Conservation (phyloP, 1,140 invertebrate species). For the Drosophila fuyamai region DNA sequence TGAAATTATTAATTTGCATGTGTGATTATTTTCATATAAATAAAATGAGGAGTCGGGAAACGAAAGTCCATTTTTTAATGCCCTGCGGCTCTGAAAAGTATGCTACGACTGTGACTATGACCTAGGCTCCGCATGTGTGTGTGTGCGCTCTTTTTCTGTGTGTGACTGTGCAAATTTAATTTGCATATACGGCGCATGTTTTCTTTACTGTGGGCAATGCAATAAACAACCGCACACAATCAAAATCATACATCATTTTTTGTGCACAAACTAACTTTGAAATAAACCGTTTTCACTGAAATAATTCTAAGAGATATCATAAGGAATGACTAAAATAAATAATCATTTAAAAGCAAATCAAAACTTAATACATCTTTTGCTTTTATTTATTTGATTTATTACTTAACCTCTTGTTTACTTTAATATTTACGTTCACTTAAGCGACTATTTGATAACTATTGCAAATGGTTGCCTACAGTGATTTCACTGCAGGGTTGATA, state of each 20-base stretch:
- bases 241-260: conserved; percentile 32
- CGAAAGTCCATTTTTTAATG: conserved; percentile 60
- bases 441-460: too few relatives aligned
- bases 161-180: conserved; percentile 65
- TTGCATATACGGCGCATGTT: conserved; percentile 72
- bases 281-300: conserved; percentile 17
- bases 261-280: conserved; percentile 10
- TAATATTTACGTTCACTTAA: too few relatives aligned
- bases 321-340: too few relatives aligned
- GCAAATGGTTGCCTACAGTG: too few relatives aligned
- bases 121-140: conserved; percentile 10
- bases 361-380: background rate
- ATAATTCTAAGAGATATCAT: background rate
- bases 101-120: conserved; percentile 57
- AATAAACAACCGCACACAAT: conserved; percentile 49
- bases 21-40: conserved; percentile 81
- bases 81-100: conserved; percentile 70
- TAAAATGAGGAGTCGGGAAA: conserved; percentile 19
- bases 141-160: conserved; percentile 3
- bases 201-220: conserved; percentile 61
- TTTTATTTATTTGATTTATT: background rate
- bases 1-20: conserved; percentile 82
- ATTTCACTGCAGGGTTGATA: too few relatives aligned
- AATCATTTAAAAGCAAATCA: too few relatives aligned
- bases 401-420: too few relatives aligned